These are phyloP conservation scores for Gopherus evgoodei DNA, from an alignment of 2,113 vertebrate genomes.

Conservation along the genomic window DNA sequence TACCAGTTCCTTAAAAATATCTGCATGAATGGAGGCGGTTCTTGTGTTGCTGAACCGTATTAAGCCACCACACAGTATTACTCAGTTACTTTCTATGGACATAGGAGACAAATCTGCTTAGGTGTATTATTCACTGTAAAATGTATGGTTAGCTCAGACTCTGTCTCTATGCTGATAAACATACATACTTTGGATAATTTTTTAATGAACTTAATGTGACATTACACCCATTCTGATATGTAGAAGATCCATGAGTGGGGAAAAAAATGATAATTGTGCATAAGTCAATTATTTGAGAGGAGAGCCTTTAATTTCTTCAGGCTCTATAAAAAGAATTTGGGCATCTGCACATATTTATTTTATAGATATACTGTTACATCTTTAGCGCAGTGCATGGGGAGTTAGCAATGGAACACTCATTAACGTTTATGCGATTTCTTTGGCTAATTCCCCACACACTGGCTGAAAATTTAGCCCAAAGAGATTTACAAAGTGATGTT, in stretches of 20 bases:
- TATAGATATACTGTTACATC: constrained; percentile 68
- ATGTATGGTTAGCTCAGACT: constrained; percentile 46
- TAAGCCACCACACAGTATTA: constrained; percentile 39
- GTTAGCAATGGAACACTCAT: constrained; percentile 66
- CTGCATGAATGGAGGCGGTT: not conserved
- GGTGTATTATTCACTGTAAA: constrained; percentile 62
- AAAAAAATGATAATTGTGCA: not conserved
- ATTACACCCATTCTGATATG: constrained; percentile 63
- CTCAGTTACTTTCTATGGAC: constrained; percentile 56
- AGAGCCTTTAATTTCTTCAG: constrained; percentile 63
- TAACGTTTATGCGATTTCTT: constrained; percentile 74
- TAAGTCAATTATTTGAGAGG: constrained; percentile 69
- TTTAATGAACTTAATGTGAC: constrained; percentile 67
- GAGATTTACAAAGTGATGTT: constrained; percentile 71
- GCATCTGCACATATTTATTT: constrained; percentile 73
- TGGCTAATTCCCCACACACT: constrained; percentile 71
- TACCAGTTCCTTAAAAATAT: not conserved
- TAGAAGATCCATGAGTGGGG: constrained; percentile 34
- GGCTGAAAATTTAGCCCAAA: constrained; percentile 73
- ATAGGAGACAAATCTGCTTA: constrained; percentile 50
- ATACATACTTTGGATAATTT: constrained; percentile 72
- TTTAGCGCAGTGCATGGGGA: constrained; percentile 58
- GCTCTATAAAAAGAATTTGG: constrained; percentile 61
- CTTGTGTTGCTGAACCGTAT: not conserved
- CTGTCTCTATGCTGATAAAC: constrained; percentile 41